Evolutionary conservation across 2,888 invertebrate species (phyloP).

Genomic region (Hirtodrosophila alboralis): DNA sequence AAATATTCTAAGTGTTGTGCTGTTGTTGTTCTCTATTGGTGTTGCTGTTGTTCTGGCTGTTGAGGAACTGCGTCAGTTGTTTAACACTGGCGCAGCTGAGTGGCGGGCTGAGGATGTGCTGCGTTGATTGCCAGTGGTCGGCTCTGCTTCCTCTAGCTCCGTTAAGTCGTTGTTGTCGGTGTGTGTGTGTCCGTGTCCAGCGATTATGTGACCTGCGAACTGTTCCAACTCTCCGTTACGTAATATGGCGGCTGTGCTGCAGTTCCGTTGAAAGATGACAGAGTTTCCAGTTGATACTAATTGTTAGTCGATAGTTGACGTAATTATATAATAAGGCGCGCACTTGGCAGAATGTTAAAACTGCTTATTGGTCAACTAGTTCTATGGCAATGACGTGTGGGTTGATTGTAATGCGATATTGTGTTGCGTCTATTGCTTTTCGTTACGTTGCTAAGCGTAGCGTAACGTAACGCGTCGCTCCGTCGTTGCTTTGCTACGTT

Average conservation of each 20-base stretch:
- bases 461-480: slow-evolving; percentile 54
- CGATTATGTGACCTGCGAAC: slow-evolving; percentile 10
- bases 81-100: slow-evolving; percentile 69
- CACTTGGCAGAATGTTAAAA: slow-evolving; percentile 64
- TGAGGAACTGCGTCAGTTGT: slow-evolving; percentile 71
- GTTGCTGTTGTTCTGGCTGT: slow-evolving; percentile 24
- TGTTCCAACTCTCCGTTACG: slow-evolving; percentile 11
- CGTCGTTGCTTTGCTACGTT: slow-evolving; percentile 60
- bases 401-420: slow-evolving; percentile 38
- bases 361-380: slow-evolving; percentile 18
- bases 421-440: slow-evolving; percentile 28
- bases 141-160: slow-evolving; percentile 70
- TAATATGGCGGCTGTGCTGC: slow-evolving; percentile 22
- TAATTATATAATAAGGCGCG: slow-evolving; percentile 66
- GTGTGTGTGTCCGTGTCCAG: slow-evolving; percentile 30
- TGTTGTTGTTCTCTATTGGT: slow-evolving; percentile 36
- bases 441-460: slow-evolving; percentile 40
- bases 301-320: slow-evolving; percentile 49
- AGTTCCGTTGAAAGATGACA: slow-evolving; percentile 41
- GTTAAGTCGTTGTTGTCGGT: slow-evolving; percentile 67
- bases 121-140: slow-evolving; percentile 77
- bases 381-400: slow-evolving; percentile 39
- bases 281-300: too few relatives aligned
- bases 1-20: slow-evolving; percentile 45
- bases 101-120: slow-evolving; percentile 79